A percentile compares a stretch with the other conserved stretches of the same genome.
phyloP scores from a whole-genome alignment of 2,797 vertebrate genomes.

The Hydrolagus colliei region DNA sequence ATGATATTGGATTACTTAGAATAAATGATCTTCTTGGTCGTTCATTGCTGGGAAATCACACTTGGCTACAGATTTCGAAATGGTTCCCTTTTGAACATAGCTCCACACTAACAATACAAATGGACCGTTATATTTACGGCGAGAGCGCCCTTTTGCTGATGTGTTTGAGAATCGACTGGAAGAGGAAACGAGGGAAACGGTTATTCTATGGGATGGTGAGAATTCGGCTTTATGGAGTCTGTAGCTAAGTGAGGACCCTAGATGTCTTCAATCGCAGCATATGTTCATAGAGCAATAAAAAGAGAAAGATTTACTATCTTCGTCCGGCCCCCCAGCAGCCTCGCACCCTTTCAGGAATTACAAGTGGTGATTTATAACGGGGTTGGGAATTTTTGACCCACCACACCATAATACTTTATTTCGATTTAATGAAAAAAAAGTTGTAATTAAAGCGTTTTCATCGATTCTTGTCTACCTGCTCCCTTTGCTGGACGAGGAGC shows the following conservation, averaged over 20 bases:
- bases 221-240: constrained; percentile 64
- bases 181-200: constrained; percentile 47
- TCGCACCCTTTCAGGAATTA: constrained; percentile 97
- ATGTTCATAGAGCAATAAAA: constrained; percentile 99
- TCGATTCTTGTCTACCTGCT: constrained; percentile 41
- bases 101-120: constrained; percentile 11
- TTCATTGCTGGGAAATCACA: not conserved
- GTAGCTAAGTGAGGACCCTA: constrained; percentile 75
- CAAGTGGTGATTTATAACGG: constrained; percentile 96
- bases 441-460: constrained; percentile 44
- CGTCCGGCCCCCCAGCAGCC: constrained; percentile 84
- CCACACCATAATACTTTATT: constrained; percentile 29
- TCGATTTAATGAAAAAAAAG: constrained; percentile 54
- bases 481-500: constrained; percentile 36
- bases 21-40: not conserved
- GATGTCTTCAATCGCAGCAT: constrained; percentile 82
- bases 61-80: not conserved
- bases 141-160: constrained; percentile 14
- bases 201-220: constrained; percentile 56
- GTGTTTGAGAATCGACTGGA: constrained; percentile 30
- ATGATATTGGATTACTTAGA: not conserved
- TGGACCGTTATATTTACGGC: constrained; percentile 10
- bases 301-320: constrained; percentile 98
- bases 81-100: not conserved
- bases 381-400: constrained; percentile 37